phyloP scores from a whole-genome alignment of 2,888 invertebrate species.

The Belgica antarctica region DNA sequence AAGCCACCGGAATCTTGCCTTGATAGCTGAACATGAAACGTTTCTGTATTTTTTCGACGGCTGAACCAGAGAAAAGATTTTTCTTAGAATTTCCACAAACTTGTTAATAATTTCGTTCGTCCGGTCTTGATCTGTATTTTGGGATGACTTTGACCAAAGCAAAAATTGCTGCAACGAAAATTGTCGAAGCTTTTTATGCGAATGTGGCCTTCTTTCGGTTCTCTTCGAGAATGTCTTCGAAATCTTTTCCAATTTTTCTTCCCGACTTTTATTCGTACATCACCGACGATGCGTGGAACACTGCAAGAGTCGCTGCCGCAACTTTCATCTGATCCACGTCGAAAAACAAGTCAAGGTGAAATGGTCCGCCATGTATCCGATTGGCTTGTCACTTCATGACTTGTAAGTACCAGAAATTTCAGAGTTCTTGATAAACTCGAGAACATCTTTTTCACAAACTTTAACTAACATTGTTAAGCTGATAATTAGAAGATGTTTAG shows the following conservation, averaged over 20 bases:
- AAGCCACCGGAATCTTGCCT: conserved; percentile 57
- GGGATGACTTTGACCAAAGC: conserved; percentile 49
- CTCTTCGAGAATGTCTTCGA: conserved; percentile 51
- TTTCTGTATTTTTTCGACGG: conserved; percentile 54
- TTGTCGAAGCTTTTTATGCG: no score
- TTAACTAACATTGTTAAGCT: no score
- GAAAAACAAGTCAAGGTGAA: conserved; percentile 47
- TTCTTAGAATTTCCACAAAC: conserved; percentile 48
- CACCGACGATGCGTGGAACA: conserved; percentile 52
- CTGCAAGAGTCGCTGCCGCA: conserved; percentile 50
- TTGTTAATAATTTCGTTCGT: conserved; percentile 48
- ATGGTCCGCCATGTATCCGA: conserved; percentile 35
- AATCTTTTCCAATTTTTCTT: conserved; percentile 48
- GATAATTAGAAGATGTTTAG: no score
- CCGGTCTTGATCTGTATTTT: no score
- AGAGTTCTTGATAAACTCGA: no score
- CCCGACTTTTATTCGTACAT: conserved; percentile 51
- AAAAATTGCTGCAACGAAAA: no score
- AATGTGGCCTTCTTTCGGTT: no score
- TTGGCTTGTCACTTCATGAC: not conserved
- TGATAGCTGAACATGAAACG: conserved; percentile 52
- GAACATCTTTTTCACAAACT: no score
- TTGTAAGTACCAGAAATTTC: no score
- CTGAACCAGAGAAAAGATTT: conserved; percentile 50
- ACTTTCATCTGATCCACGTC: conserved; percentile 49